phyloP scores from a whole-genome alignment of 2,888 invertebrate species.

The Anaspis maculata region DNA sequence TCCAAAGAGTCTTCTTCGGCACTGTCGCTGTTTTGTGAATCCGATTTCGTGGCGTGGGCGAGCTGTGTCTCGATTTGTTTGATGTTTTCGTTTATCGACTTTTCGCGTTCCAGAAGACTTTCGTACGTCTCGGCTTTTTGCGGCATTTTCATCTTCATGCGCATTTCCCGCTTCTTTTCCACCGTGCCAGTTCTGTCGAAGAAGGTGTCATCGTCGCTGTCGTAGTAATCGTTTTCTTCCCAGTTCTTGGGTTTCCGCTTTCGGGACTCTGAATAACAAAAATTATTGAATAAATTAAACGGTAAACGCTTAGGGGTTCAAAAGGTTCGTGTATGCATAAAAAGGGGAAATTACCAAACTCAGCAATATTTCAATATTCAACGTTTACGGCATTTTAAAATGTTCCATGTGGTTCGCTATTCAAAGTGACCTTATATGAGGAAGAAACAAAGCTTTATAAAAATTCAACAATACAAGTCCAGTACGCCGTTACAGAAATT shows the following conservation, averaged over 20 bases:
- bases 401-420: too few species aligned
- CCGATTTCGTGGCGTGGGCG: constrained; percentile 30
- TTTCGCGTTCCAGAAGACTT: constrained; percentile 56
- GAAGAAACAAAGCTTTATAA: too few species aligned
- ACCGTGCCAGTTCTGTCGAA: constrained; percentile 90
- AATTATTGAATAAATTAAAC: constrained; percentile 9
- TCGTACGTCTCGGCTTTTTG: constrained; percentile 57
- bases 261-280: constrained; percentile 65
- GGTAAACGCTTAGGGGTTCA: too few species aligned
- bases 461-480: too few species aligned
- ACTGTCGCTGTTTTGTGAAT: not conserved
- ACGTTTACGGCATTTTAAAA: too few species aligned
- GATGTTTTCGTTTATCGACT: constrained; percentile 46
- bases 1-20: constrained; percentile 66
- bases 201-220: constrained; percentile 93
- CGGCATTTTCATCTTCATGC: constrained; percentile 61
- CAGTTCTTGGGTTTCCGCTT: constrained; percentile 70
- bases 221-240: constrained; percentile 85
- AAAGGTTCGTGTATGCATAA: too few species aligned
- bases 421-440: too few species aligned
- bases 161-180: constrained; percentile 72
- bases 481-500: too few species aligned
- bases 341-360: constrained; percentile 4
- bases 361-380: too few species aligned
- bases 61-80: constrained; percentile 50